A percentile compares a stretch with the other conserved stretches of the same genome.
phyloP scores from a whole-genome alignment of 2,113 vertebrate genomes.

The Apteryx owenii region DNA sequence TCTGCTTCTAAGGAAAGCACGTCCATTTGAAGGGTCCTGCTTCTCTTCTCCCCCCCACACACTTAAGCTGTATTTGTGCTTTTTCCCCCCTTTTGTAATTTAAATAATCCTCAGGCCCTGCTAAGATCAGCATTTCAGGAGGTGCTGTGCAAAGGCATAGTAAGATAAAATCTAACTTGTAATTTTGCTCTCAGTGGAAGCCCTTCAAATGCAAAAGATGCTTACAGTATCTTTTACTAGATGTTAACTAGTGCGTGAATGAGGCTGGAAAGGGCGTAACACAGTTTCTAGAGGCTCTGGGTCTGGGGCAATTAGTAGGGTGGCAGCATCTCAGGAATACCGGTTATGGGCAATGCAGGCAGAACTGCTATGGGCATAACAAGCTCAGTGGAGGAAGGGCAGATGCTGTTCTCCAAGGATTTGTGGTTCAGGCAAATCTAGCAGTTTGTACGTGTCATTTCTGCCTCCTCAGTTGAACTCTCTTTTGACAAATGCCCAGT shows the following conservation, averaged over 20 bases:
- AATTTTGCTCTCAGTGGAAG: not conserved
- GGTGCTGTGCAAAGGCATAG: not conserved
- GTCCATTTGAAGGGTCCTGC: not conserved
- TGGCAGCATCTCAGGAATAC: not conserved
- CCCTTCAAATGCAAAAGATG: not conserved
- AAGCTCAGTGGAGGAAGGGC: not conserved
- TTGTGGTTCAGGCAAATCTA: not conserved
- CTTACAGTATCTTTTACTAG: not conserved
- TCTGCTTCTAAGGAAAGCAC: not conserved
- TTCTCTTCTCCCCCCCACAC: not conserved
- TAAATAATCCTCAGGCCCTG: not conserved
- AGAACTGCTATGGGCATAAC: fast-evolving
- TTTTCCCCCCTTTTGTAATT: not conserved
- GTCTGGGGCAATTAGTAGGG: not conserved
- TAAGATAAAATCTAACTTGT: not conserved
- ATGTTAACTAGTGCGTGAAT: not conserved
- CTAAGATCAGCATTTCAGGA: not conserved
- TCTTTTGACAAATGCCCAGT: too few relatives aligned
- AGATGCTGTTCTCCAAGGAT: not conserved
- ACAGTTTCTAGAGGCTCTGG: not conserved
- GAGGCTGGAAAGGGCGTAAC: not conserved
- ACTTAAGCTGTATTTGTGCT: not conserved
- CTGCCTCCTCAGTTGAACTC: too few relatives aligned
- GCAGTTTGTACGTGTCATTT: not conserved
- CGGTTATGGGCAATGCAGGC: fast-evolving